Evolutionary conservation across 2,113 vertebrate genomes (phyloP), one percentile per base, ranked within the genome.

Genomic region (Hyaena hyaena): DNA sequence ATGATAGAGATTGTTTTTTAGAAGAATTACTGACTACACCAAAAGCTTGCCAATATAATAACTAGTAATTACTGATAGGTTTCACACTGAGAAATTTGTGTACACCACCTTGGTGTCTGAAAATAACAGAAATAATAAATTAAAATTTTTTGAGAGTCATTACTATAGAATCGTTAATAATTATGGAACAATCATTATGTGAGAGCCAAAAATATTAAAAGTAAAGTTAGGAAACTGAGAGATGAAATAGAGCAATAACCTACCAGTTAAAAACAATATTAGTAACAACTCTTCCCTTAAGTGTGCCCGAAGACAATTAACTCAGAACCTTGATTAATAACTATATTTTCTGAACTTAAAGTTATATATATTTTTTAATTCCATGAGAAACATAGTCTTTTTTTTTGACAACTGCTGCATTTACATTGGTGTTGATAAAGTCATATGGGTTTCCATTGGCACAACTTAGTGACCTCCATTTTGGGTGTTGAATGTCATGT

Each of bases 201-300:
- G 77, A 88, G 39, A 24, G 88, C 28, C 39, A 91, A 92, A 97
- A 97, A 68, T 90, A 83, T 83, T 19, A 77, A 85, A 95, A 84
- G 15, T 92, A 96, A 89, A 93, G 16, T 74, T 93, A 88, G n/a
- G 33, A 94, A 96, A 86, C 61, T 87, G 24, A 87, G 66, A 82
- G 31, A 81, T 53, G 71, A 92, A 15, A 89, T 79, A 97, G 58
- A 93, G 9, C 31, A 85, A 96, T 97, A 95, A 26, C 7, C 19
- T 69, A 86, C 1, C 7, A 65, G 39, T 86, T 66, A n/a, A 79
- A 97, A 94, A 83, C 15, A 83, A 71, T 26, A 53, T 61, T 91
- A 83, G 66, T 87, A 83, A 77, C 28, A 83, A 61, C 17, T 73
- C 63, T 92, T 31, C 5, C 21, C 77, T 93, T 95, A 85, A 90